These are phyloP conservation scores for Teleiodes luculella DNA, from an alignment of 2,888 invertebrate species.

Conservation along the genomic window DNA sequence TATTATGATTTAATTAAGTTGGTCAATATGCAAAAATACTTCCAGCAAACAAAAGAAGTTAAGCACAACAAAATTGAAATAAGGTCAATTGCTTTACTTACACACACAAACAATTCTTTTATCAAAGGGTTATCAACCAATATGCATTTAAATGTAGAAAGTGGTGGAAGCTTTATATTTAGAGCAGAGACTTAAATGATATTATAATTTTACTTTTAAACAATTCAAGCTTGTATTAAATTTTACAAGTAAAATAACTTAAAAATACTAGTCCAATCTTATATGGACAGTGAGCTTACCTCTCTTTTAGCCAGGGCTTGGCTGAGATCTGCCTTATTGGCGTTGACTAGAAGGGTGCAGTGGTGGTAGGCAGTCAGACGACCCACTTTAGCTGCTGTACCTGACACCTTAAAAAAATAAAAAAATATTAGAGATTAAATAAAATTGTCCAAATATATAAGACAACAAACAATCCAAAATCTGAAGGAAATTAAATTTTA, in stretches of 20 bases:
- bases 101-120: slow-evolving; percentile 1
- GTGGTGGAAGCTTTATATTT: not conserved
- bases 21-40: not conserved
- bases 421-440: not conserved
- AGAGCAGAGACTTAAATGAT: not conserved
- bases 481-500: too few relatives aligned
- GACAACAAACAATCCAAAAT: too few relatives aligned
- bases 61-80: not conserved
- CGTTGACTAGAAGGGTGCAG: slow-evolving; percentile 94
- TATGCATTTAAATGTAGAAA: not conserved
- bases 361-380: slow-evolving; percentile 96
- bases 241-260: not conserved
- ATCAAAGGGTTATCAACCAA: slow-evolving; percentile 3
- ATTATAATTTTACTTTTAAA: too few relatives aligned
- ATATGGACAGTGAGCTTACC: slow-evolving; percentile 70
- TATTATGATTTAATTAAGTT: too few relatives aligned
- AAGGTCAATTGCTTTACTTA: slow-evolving; percentile 2
- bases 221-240: too few relatives aligned
- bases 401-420: slow-evolving; percentile 86
- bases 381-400: slow-evolving; percentile 95
- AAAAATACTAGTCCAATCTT: slow-evolving; percentile 23
- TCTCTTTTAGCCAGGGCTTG: slow-evolving; percentile 85
- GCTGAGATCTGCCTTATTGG: slow-evolving; percentile 86
- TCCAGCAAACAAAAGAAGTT: not conserved
- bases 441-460: too few relatives aligned